These are phyloP conservation scores for Creontiades dilutus DNA, from an alignment of 2,888 invertebrate genomes.

Conservation along the genomic window DNA sequence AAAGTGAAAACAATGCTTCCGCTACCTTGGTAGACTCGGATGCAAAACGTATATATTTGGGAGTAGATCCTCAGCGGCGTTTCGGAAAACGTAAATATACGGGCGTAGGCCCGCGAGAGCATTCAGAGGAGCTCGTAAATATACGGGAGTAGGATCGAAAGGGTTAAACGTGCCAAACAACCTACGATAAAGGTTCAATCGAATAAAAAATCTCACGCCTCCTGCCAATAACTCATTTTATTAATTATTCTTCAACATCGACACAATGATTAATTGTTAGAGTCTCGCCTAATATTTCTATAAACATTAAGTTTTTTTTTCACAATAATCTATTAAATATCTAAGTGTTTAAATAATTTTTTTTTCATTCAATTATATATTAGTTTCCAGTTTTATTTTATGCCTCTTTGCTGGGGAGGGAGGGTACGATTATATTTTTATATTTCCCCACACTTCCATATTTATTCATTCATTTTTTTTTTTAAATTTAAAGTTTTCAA, in stretches of 20 bases:
- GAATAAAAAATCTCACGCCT: not conserved
- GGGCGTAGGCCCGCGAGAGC: too few species aligned
- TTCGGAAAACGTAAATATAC: too few species aligned
- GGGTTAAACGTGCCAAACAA: too few species aligned
- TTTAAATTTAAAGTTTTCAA: not conserved
- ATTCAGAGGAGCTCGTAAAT: too few species aligned
- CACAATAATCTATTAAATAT: not conserved
- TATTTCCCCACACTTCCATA: too few species aligned
- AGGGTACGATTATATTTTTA: not conserved
- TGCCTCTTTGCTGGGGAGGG: conserved; percentile 18
- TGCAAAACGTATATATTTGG: too few species aligned
- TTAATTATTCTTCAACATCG: not conserved
- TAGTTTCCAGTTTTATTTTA: not conserved
- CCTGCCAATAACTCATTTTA: not conserved
- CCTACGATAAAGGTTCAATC: too few species aligned
- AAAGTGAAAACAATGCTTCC: too few species aligned
- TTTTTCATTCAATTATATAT: not conserved
- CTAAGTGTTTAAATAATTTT: not conserved
- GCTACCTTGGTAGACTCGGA: too few species aligned
- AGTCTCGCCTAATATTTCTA: not conserved
- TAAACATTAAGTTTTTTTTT: not conserved
- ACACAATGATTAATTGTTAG: not conserved
- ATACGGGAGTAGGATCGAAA: too few species aligned
- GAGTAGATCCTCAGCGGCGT: too few species aligned
- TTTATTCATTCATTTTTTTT: not conserved